Evolutionary conservation across 35 echinoderm and acorn worm species (phyloP).

Genomic region (Ophioderma brevispina): DNA sequence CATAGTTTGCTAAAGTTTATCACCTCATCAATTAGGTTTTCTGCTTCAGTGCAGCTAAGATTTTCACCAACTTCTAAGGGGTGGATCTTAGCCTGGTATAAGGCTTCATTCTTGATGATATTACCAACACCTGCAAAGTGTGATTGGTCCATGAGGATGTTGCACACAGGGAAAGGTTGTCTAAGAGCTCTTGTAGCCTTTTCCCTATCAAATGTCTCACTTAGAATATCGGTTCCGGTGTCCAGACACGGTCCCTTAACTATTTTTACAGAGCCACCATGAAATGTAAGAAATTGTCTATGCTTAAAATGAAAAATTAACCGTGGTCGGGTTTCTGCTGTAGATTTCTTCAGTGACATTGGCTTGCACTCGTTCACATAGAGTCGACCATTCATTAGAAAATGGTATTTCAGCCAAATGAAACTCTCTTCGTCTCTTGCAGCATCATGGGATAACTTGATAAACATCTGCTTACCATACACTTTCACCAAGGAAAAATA

Average conservation of each 20-base stretch:
- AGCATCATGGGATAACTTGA: background rate
- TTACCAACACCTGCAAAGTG: background rate
- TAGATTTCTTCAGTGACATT: background rate
- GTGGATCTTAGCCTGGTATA: background rate
- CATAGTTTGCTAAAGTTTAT: background rate
- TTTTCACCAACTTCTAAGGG: background rate
- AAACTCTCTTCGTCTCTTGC: background rate
- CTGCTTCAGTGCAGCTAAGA: background rate
- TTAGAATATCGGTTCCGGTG: background rate
- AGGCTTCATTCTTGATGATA: background rate
- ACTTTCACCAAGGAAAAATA: background rate
- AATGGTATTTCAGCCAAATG: background rate
- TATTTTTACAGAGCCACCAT: background rate
- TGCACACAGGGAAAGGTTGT: background rate
- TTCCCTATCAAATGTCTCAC: background rate
- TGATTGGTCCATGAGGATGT: background rate
- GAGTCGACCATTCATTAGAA: background rate
- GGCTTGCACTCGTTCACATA: background rate
- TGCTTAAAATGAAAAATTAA: background rate
- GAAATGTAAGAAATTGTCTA: background rate
- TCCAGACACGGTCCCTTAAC: background rate
- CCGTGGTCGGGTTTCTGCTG: background rate
- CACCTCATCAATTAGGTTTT: background rate
- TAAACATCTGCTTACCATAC: background rate
- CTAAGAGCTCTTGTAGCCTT: background rate